These are phyloP conservation scores for Xiphophorus hellerii DNA, from an alignment of 2,113 vertebrate genomes.

Conservation along the genomic window DNA sequence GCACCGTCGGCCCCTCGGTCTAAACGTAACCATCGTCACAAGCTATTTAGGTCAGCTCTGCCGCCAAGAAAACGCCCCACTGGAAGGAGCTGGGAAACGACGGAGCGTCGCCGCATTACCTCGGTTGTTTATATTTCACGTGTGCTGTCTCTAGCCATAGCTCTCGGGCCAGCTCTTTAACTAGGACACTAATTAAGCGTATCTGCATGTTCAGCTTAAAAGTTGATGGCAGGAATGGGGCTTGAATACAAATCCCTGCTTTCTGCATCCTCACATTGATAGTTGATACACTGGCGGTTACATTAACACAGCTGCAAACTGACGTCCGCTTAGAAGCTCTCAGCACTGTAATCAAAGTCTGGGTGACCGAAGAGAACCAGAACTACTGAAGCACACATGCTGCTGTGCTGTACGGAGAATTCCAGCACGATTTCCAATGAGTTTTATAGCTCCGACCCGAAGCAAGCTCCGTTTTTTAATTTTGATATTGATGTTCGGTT, in stretches of 20 bases:
- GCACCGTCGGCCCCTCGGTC: slow-evolving; percentile 44
- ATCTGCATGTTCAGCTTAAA: slow-evolving; percentile 55
- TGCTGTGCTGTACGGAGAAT: slow-evolving; percentile 24
- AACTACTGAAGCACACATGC: neutral
- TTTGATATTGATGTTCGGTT: neutral
- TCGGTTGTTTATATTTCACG: slow-evolving; percentile 62
- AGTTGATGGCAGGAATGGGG: neutral
- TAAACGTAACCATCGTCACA: slow-evolving; percentile 61
- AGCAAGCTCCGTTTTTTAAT: neutral
- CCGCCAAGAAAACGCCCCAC: slow-evolving; percentile 34
- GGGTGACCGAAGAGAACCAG: slow-evolving; percentile 5
- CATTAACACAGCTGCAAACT: slow-evolving; percentile 32
- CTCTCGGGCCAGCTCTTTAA: slow-evolving; percentile 64
- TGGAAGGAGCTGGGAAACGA: slow-evolving; percentile 26
- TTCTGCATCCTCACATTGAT: slow-evolving; percentile 12
- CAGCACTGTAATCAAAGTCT: slow-evolving; percentile 17
- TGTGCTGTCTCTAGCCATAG: slow-evolving; percentile 60
- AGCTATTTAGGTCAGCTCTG: slow-evolving; percentile 58
- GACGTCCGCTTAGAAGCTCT: slow-evolving; percentile 3
- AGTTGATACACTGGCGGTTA: slow-evolving; percentile 33
- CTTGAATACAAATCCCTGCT: slow-evolving; percentile 45
- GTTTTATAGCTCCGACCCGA: neutral
- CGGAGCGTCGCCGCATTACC: slow-evolving; percentile 68
- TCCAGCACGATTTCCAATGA: slow-evolving; percentile 39
- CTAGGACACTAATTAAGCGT: slow-evolving; percentile 54